Conservation (phyloP, 2,113 vertebrate genomes). For the Synodontis membranacea region DNA sequence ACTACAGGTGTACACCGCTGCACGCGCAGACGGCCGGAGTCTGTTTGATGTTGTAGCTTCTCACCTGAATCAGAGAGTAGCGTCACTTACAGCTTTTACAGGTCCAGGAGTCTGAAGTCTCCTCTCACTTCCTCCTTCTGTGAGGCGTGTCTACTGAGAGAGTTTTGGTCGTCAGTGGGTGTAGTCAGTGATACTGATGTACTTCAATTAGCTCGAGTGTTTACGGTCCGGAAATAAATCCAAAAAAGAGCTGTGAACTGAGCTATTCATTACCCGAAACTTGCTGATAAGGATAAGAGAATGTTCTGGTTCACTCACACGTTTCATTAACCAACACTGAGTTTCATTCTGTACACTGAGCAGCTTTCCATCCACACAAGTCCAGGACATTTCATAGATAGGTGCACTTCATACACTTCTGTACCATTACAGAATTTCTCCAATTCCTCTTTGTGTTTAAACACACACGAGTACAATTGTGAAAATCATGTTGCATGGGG, state of each 20-base stretch:
- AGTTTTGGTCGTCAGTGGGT: background rate
- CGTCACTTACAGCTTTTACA: background rate
- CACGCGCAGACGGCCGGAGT: background rate
- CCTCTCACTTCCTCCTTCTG: background rate
- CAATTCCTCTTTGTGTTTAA: background rate
- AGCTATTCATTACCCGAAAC: background rate
- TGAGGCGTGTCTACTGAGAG: background rate
- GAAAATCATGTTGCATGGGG: background rate
- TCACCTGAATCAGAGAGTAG: background rate
- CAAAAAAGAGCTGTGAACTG: background rate
- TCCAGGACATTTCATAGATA: too few species aligned
- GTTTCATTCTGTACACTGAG: background rate
- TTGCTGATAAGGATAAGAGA: background rate
- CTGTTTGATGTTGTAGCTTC: too few species aligned
- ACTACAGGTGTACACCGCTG: constrained; percentile 56
- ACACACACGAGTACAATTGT: too few species aligned
- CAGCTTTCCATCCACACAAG: background rate
- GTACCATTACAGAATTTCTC: background rate
- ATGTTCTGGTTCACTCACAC: background rate
- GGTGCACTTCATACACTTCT: background rate
- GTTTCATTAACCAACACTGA: background rate
- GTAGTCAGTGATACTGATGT: constrained; percentile 4
- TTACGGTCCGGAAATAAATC: background rate
- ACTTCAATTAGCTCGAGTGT: background rate
- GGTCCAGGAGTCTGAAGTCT: accelerated